Evolutionary conservation across 1,140 invertebrate genomes (phyloP).

Genomic region (Ostrea edulis): DNA sequence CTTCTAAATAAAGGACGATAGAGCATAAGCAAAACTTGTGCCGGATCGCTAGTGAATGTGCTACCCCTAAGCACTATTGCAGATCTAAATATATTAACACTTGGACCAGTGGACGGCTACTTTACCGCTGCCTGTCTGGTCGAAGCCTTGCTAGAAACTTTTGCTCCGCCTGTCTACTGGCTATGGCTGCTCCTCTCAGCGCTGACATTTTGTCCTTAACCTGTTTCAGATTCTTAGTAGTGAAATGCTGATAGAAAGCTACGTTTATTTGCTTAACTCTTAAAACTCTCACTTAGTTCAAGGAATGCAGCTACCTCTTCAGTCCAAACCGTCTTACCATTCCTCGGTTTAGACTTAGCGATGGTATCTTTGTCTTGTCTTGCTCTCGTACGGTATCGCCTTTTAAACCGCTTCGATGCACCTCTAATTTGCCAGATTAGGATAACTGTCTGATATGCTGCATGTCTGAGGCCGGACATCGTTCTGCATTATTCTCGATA

Average conservation of each 20-base stretch:
- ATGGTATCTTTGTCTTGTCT: neutral
- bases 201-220: no score
- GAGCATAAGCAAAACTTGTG: neutral
- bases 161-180: no score
- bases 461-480: neutral
- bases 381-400: neutral
- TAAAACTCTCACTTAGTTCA: no score
- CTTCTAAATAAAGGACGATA: neutral
- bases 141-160: no score
- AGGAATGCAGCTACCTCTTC: no score
- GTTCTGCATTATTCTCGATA: neutral
- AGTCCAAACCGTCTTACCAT: no score
- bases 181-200: no score
- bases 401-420: neutral
- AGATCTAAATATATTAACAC: neutral
- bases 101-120: neutral
- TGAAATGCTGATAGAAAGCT: no score
- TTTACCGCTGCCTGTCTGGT: no score
- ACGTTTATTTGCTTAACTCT: no score
- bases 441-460: neutral
- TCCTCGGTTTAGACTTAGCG: no score
- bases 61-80: neutral
- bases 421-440: neutral
- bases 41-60: neutral
- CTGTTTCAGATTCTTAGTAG: no score